A percentile compares a stretch with the other conserved stretches of the same genome.
phyloP scores from a whole-genome alignment of 2,888 invertebrate genomes.

The Rugalucina vietnamica region DNA sequence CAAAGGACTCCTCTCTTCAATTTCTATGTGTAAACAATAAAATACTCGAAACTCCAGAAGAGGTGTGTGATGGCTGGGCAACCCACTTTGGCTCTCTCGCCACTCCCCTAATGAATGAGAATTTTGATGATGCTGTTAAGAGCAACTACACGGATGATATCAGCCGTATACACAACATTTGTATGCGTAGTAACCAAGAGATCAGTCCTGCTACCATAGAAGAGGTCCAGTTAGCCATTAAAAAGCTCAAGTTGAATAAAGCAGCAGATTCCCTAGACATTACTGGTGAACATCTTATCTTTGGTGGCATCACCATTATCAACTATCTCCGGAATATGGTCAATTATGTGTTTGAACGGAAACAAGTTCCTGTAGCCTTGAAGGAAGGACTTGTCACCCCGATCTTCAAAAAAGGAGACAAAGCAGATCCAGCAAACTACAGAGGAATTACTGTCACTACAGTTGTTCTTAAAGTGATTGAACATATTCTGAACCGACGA shows the following conservation, averaged over 20 bases:
- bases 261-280: neutral
- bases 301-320: neutral
- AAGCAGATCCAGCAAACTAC: neutral
- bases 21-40: neutral
- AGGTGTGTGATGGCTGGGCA: slow-evolving; percentile 3
- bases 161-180: neutral
- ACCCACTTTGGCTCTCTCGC: neutral
- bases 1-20: neutral
- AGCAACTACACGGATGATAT: neutral
- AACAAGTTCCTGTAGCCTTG: neutral
- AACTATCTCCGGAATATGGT: neutral
- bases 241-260: neutral
- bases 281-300: neutral
- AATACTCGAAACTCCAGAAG: neutral
- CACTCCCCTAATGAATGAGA: neutral
- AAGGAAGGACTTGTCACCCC: neutral
- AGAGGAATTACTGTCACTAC: neutral
- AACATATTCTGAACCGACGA: neutral
- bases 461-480: neutral
- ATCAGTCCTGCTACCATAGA: neutral
- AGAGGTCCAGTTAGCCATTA: neutral
- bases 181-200: neutral
- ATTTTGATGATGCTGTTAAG: neutral
- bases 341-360: neutral
- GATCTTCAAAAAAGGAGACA: neutral